Evolutionary conservation across 2,888 invertebrate species (phyloP).

Genomic region (Harmothoe impar): DNA sequence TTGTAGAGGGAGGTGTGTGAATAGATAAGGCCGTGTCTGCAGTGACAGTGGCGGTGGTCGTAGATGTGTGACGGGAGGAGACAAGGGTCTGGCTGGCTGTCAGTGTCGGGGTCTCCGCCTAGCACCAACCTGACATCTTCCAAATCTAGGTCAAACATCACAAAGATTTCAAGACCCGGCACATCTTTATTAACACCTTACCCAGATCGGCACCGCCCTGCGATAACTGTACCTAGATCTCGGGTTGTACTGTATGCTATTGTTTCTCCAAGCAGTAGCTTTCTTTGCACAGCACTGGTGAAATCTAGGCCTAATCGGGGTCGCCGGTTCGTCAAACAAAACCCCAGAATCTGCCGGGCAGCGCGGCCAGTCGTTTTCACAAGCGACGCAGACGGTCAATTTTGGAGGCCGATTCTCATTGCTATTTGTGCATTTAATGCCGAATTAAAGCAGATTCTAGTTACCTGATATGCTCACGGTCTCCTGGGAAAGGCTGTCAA

Average conservation of each 20-base stretch:
- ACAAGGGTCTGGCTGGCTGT: not conserved
- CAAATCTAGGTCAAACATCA: conserved; percentile 57
- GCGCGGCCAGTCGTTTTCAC: conserved; percentile 27
- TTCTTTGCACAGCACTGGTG: not conserved
- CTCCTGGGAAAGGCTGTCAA: conserved; percentile 44
- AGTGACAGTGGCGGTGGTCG: too few species aligned
- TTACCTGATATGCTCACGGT: conserved; percentile 5
- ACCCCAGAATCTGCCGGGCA: conserved; percentile 28
- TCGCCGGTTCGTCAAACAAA: conserved; percentile 55
- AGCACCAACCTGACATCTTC: not conserved
- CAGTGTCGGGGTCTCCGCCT: conserved; percentile 21
- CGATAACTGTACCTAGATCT: not conserved
- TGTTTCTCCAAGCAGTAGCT: not conserved
- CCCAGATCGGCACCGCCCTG: not conserved
- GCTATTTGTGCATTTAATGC: not conserved
- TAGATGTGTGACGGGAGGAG: too few species aligned
- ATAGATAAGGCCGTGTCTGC: too few species aligned
- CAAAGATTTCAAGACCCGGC: conserved; percentile 24
- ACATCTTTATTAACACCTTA: not conserved
- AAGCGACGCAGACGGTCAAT: not conserved
- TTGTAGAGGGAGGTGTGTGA: too few species aligned
- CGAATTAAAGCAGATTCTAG: not conserved
- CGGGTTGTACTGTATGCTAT: not conserved
- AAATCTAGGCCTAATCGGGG: conserved; percentile 15
- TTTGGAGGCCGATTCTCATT: not conserved